Conservation (phyloP, 35 echinoderm and acorn worm species). For the Acanthaster planci region DNA sequence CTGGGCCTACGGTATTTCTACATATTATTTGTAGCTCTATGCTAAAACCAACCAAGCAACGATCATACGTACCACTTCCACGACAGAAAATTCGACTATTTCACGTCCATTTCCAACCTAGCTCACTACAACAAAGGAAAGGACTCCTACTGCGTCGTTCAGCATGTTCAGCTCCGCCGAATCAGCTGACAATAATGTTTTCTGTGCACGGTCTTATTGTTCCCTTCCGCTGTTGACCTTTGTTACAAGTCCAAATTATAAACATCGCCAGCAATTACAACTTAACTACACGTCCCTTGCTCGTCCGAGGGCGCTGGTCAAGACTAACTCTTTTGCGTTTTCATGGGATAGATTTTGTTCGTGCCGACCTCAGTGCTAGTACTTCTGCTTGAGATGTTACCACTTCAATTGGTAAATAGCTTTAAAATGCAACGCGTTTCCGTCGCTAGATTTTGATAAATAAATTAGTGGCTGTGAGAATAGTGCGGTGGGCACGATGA, state of each 20-base stretch:
- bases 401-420: too few relatives aligned
- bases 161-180: not conserved
- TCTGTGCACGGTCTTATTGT: not conserved
- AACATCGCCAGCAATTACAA: not conserved
- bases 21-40: not conserved
- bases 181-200: constrained; percentile 8
- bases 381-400: too few relatives aligned
- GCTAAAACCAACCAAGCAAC: not conserved
- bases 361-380: too few relatives aligned
- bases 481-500: too few relatives aligned
- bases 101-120: not conserved
- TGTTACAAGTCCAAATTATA: not conserved
- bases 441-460: too few relatives aligned
- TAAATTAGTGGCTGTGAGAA: too few relatives aligned
- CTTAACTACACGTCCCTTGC: too few relatives aligned
- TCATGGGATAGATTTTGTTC: too few relatives aligned
- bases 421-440: too few relatives aligned
- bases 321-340: too few relatives aligned
- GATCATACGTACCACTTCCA: not conserved
- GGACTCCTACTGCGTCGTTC: not conserved
- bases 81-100: not conserved
- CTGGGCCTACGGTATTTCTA: not conserved
- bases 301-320: too few relatives aligned
- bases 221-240: constrained; percentile 11
- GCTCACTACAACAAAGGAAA: not conserved